Conservation (phyloP, 2,113 vertebrate species). For the Phylloscopus trochiloides region DNA sequence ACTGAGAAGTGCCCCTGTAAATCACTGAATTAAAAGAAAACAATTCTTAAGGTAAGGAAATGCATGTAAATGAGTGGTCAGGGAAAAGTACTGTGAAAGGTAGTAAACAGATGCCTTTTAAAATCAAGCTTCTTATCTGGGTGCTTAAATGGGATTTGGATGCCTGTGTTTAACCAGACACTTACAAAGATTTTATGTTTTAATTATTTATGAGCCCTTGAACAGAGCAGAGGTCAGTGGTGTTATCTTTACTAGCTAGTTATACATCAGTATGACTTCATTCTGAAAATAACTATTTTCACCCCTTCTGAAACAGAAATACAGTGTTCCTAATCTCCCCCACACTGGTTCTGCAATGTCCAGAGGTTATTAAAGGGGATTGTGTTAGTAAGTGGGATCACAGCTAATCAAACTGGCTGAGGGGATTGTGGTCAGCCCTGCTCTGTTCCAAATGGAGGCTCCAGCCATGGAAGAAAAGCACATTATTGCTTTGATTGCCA, state of each 20-base stretch:
- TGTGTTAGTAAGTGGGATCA: background rate
- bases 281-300: background rate
- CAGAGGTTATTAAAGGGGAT: background rate
- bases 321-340: background rate
- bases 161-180: background rate
- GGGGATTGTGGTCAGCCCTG: background rate
- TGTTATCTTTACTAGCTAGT: background rate
- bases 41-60: background rate
- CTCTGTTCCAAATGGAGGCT: background rate
- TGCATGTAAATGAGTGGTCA: background rate
- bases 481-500: background rate
- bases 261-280: background rate
- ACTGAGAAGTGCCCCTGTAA: background rate
- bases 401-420: background rate
- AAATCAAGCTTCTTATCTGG: background rate
- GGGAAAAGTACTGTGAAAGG: background rate
- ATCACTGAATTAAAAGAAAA: background rate
- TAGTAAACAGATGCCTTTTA: background rate
- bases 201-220: background rate
- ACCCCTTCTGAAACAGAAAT: background rate
- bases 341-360: background rate
- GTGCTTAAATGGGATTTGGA: background rate
- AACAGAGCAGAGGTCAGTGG: background rate
- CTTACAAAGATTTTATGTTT: background rate
- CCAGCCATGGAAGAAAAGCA: rapidly evolving